These are phyloP conservation scores for Tympanuchus pallidicinctus DNA, from an alignment of 2,113 vertebrate genomes.

Conservation along the genomic window DNA sequence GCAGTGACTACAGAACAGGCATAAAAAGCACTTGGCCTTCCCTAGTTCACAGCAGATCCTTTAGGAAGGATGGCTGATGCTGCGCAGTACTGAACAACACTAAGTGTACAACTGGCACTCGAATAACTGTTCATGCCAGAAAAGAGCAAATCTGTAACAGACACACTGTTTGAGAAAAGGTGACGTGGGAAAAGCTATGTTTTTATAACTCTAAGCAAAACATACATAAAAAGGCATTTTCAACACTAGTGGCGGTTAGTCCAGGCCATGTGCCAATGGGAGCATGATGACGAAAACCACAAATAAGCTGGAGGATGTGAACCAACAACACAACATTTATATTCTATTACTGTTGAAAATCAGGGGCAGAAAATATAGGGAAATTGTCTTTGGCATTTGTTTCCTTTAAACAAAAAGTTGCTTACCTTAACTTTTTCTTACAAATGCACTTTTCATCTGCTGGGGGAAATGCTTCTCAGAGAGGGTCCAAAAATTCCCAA, in stretches of 20 bases:
- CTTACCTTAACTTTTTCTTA: not conserved
- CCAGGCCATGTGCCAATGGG: not conserved
- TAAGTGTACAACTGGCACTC: not conserved
- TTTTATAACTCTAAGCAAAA: not conserved
- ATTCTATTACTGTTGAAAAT: not conserved
- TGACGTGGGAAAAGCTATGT: not conserved
- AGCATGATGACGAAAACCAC: not conserved
- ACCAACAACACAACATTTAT: rapidly evolving
- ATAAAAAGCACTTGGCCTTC: not conserved
- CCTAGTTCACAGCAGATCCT: not conserved
- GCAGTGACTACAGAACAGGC: not conserved
- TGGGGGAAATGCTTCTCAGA: not conserved
- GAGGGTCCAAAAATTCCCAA: not conserved
- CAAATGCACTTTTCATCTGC: not conserved
- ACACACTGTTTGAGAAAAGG: not conserved
- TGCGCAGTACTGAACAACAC: not conserved
- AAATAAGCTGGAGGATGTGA: not conserved
- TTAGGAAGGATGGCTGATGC: not conserved
- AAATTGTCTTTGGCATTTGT: not conserved
- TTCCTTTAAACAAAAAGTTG: not conserved
- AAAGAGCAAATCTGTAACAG: not conserved
- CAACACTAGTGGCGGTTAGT: not conserved
- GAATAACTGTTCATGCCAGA: not conserved
- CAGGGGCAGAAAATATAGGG: rapidly evolving
- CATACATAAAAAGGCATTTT: not conserved